A percentile compares a stretch with the other conserved stretches of the same genome.
Conservation (phyloP, 2,113 vertebrate species). For the Oreamnos americanus region DNA sequence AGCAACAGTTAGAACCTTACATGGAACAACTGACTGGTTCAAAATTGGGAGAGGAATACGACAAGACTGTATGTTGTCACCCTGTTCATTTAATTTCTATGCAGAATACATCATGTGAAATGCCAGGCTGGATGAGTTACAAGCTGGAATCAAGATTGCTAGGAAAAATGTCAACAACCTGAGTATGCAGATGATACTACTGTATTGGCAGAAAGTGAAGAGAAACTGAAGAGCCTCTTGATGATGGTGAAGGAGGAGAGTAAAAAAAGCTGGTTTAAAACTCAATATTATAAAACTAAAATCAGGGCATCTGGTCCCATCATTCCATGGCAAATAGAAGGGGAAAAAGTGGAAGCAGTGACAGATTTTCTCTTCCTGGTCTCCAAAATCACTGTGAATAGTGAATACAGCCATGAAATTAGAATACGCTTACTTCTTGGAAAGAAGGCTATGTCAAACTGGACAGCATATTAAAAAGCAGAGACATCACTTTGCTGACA, state of each 20-base stretch:
- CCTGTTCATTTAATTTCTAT: background rate
- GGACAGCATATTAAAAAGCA: background rate
- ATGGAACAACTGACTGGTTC: background rate
- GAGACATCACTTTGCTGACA: background rate
- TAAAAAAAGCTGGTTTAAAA: background rate
- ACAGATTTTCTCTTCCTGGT: background rate
- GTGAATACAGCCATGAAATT: background rate
- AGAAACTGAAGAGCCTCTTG: background rate
- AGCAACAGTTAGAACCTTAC: background rate
- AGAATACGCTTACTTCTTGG: background rate
- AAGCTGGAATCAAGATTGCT: background rate
- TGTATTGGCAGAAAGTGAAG: background rate
- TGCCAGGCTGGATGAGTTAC: background rate
- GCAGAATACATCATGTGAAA: background rate
- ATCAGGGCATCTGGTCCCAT: background rate
- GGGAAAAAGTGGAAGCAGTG: background rate
- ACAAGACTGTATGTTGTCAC: background rate
- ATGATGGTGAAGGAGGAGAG: background rate
- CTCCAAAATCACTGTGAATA: background rate
- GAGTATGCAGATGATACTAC: background rate
- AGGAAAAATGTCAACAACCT: background rate
- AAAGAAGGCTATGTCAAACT: background rate
- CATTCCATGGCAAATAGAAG: background rate
- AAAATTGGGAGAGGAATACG: background rate
- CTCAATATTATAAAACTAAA: background rate